A percentile compares a stretch with the other conserved stretches of the same genome.
Conservation (phyloP, 1,140 invertebrate species). For the Zaprionus kolodkinae region DNA sequence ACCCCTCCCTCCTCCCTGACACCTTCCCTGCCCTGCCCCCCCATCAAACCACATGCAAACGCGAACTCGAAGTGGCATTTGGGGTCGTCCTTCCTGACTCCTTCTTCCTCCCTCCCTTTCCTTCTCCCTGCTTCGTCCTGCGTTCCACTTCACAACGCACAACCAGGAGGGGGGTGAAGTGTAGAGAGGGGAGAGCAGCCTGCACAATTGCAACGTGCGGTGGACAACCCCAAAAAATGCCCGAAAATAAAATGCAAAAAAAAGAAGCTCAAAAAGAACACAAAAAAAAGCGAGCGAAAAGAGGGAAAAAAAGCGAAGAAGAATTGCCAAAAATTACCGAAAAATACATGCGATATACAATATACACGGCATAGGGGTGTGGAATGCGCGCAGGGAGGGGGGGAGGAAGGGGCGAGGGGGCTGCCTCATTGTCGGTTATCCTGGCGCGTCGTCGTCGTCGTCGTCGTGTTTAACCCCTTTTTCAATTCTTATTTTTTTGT, state of each 20-base stretch:
- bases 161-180: constrained; percentile 12
- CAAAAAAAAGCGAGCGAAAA: background rate
- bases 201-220: constrained; percentile 57
- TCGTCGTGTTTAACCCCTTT: constrained; percentile 49
- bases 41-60: background rate
- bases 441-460: constrained; percentile 33
- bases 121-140: background rate
- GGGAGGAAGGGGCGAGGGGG: too few species aligned
- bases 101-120: background rate
- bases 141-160: constrained; percentile 79
- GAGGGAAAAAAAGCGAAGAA: constrained; percentile 39
- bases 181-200: background rate
- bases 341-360: constrained; percentile 56
- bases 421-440: constrained; percentile 53
- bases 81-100: constrained; percentile 37
- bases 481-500: constrained; percentile 11
- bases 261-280: background rate
- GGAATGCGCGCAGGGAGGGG: constrained; percentile 2
- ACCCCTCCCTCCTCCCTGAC: constrained; percentile 21
- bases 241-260: constrained; percentile 7
- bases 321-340: constrained; percentile 69
- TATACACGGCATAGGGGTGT: constrained; percentile 18
- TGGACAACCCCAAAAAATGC: constrained; percentile 48
- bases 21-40: background rate
- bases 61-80: constrained; percentile 47